Percentiles rank a stretch among this genome's conserved stretches.
Evolutionary conservation across 23 tunicate genomes (phyloP).

Genomic region (Botrylloides violaceus): DNA sequence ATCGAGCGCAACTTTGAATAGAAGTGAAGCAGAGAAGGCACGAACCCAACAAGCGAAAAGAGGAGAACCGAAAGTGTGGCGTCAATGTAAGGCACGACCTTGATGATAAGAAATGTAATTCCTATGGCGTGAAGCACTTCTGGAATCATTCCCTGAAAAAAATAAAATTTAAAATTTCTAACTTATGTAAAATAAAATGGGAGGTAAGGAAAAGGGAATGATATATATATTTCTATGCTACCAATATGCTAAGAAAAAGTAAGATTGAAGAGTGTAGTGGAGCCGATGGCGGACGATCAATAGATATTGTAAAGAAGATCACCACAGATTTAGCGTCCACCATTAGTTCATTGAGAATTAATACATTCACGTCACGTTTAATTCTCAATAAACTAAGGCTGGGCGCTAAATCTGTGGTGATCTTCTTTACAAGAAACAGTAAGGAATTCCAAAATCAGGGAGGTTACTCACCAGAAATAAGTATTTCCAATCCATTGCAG

Average conservation of each 20-base stretch:
- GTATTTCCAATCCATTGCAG: conserved; percentile 14
- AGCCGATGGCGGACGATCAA: no score
- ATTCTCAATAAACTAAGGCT: no score
- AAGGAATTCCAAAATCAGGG: no score
- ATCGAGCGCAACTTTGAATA: conserved; percentile 38
- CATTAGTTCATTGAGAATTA: no score
- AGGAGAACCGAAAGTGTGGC: conserved; percentile 32
- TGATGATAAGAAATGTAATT: conserved; percentile 43
- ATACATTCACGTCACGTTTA: no score
- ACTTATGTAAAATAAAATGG: no score
- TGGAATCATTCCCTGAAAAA: conserved; percentile 55
- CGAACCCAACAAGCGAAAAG: conserved; percentile 45
- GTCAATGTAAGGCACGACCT: conserved; percentile 65
- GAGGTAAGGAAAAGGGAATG: not conserved
- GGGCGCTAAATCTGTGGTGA: no score
- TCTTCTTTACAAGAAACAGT: no score
- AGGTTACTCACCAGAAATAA: conserved; percentile 37
- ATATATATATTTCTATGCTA: not conserved
- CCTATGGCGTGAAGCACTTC: conserved; percentile 64
- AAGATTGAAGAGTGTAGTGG: no score
- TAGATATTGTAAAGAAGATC: no score
- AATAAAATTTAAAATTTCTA: conserved; percentile 1
- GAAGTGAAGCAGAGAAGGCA: conserved; percentile 42
- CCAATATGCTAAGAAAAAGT: not conserved
- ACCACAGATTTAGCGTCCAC: no score